A percentile compares a stretch with the other conserved stretches of the same genome.
These are phyloP conservation scores for Zaprionus lineosus DNA, from an alignment of 2,888 invertebrate species.

Conservation along the genomic window DNA sequence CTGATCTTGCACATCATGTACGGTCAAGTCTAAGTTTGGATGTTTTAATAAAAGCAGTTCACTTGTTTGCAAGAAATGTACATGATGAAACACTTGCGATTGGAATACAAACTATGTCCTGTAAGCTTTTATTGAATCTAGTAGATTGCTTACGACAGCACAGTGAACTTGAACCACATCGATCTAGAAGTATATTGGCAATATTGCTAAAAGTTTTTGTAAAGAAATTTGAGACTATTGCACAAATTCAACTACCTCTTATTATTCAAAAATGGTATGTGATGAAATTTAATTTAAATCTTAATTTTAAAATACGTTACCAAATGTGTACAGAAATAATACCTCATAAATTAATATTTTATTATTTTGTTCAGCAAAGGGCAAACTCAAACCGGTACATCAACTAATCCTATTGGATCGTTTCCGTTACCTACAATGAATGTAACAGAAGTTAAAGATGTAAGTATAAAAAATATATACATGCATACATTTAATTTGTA, in stretches of 20 bases:
- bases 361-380: too few species aligned
- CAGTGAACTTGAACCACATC: conserved; percentile 86
- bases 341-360: too few species aligned
- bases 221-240: conserved; percentile 97
- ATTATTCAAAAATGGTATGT: conserved; percentile 92
- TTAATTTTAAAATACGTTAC: too few species aligned
- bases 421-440: conserved; percentile 30
- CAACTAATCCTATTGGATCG: conserved; percentile 36
- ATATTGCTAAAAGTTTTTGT: conserved; percentile 97
- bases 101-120: conserved; percentile 93
- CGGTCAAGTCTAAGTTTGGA: conserved; percentile 91
- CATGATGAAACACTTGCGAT: conserved; percentile 97
- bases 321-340: too few species aligned
- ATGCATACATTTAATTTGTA: too few species aligned
- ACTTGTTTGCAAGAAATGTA: conserved; percentile 97
- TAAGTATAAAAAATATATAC: too few species aligned
- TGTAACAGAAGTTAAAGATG: conserved; percentile 64
- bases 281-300: too few species aligned
- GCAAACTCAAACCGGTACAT: conserved; percentile 50
- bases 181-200: conserved; percentile 88
- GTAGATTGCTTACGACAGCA: conserved; percentile 96
- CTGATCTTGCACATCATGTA: conserved; percentile 98
- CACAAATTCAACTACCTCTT: conserved; percentile 94
- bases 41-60: conserved; percentile 94
- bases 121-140: conserved; percentile 95